A percentile compares a stretch with the other conserved stretches of the same genome.
phyloP scores from a whole-genome alignment of 1,140 invertebrate genomes.

The Drosophila arawakana region DNA sequence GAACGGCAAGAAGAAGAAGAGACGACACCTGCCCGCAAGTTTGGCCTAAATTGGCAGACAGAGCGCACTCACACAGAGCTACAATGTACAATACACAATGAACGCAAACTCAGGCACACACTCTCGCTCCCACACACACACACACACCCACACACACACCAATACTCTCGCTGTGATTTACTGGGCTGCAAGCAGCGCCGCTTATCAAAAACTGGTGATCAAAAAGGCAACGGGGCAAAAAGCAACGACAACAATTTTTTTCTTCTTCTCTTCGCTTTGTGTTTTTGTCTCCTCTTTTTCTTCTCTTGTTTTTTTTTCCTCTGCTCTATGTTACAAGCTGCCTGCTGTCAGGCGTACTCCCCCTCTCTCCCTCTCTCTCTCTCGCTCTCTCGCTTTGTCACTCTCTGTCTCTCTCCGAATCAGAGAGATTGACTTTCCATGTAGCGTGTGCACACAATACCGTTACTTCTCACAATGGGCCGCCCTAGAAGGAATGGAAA shows the following conservation, averaged over 20 bases:
- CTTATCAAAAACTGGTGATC: conserved; percentile 49
- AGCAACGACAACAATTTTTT: conserved; percentile 42
- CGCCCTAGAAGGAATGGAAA: conserved; percentile 1
- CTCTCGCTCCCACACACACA: conserved; percentile 1
- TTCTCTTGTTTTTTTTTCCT: neutral
- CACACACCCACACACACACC: neutral
- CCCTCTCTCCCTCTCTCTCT: neutral
- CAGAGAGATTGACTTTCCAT: neutral
- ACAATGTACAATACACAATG: conserved; percentile 52
- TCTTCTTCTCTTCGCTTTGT: neutral
- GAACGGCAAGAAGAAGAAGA: neutral
- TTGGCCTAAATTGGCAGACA: conserved; percentile 45
- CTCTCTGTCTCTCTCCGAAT: neutral
- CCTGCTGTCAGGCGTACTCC: conserved; percentile 8
- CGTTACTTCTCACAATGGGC: conserved; percentile 17
- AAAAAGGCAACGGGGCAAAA: conserved; percentile 29
- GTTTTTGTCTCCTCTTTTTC: neutral
- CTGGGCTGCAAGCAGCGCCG: conserved; percentile 35
- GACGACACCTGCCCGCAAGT: conserved; percentile 46
- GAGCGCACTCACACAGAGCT: conserved; percentile 12
- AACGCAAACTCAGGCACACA: conserved; percentile 28
- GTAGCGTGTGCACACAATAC: conserved; percentile 12
- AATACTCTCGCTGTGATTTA: conserved; percentile 32
- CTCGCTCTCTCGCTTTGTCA: neutral
- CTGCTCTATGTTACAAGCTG: conserved; percentile 15